Conservation (phyloP, 2,888 invertebrate genomes). For the Crepidodera aurea region DNA sequence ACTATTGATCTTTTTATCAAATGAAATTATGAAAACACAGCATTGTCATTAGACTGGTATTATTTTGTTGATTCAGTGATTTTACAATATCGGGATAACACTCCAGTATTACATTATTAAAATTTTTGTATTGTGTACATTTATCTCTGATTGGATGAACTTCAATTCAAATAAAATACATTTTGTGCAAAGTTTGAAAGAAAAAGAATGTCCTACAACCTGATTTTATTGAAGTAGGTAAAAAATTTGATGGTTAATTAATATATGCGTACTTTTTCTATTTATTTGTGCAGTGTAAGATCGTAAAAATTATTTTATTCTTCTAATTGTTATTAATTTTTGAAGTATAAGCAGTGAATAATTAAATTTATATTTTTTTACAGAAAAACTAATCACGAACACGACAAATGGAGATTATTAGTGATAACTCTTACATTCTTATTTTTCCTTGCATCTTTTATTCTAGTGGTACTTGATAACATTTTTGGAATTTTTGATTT, state of each 20-base stretch:
- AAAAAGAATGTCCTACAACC: not conserved
- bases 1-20: constrained; percentile 17
- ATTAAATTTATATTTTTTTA: too few relatives aligned
- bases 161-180: not conserved
- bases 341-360: too few relatives aligned
- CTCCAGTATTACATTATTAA: constrained; percentile 15
- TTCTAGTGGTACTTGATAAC: not conserved
- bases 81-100: constrained; percentile 10
- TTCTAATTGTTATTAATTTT: too few relatives aligned
- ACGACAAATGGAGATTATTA: constrained; percentile 2
- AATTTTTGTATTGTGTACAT: constrained; percentile 6
- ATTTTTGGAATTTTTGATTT: not conserved
- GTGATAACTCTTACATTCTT: not conserved
- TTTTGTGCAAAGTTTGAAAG: not conserved
- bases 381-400: not conserved
- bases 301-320: too few relatives aligned
- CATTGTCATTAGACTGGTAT: constrained; percentile 22
- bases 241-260: not conserved
- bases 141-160: not conserved
- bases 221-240: not conserved
- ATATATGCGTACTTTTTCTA: too few relatives aligned
- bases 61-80: constrained; percentile 21
- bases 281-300: too few relatives aligned
- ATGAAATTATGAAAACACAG: constrained; percentile 20
- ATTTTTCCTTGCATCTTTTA: not conserved